Evolutionary conservation across 2,113 vertebrate species (phyloP).

Genomic region (Fulmarus glacialis): DNA sequence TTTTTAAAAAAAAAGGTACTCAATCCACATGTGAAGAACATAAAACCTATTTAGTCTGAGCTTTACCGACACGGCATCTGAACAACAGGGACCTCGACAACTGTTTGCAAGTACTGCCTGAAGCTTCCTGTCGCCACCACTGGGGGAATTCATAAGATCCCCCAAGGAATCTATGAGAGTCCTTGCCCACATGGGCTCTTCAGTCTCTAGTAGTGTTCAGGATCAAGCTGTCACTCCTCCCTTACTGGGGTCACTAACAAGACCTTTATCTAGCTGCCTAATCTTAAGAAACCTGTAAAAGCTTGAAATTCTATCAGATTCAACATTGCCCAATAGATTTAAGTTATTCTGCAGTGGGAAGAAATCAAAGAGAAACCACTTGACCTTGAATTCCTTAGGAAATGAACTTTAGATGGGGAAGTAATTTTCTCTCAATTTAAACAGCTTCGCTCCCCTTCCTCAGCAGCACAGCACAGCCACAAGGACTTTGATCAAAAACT

Average conservation of each 20-base stretch:
- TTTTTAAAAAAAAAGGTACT: not conserved
- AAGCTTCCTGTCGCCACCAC: not conserved
- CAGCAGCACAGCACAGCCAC: not conserved
- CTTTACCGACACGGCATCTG: rapidly evolving
- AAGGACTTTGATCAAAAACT: not conserved
- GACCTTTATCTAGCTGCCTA: not conserved
- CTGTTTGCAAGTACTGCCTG: not conserved
- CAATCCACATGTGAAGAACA: not conserved
- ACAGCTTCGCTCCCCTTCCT: not conserved
- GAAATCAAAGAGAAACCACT: not conserved
- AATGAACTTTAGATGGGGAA: not conserved
- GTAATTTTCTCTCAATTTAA: not conserved
- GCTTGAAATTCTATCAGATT: not conserved
- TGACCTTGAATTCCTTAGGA: not conserved
- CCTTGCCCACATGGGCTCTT: rapidly evolving
- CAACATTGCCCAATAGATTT: not conserved
- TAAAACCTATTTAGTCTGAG: not conserved
- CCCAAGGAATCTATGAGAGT: not conserved
- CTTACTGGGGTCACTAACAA: not conserved
- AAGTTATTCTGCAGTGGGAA: not conserved
- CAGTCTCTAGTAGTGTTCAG: not conserved
- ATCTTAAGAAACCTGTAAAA: not conserved
- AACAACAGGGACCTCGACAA: not conserved
- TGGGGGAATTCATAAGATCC: not conserved
- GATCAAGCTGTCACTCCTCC: not conserved